A percentile compares a stretch with the other conserved stretches of the same genome.
Conservation (phyloP, 2,797 vertebrate genomes). For the Monodelphis domestica region DNA sequence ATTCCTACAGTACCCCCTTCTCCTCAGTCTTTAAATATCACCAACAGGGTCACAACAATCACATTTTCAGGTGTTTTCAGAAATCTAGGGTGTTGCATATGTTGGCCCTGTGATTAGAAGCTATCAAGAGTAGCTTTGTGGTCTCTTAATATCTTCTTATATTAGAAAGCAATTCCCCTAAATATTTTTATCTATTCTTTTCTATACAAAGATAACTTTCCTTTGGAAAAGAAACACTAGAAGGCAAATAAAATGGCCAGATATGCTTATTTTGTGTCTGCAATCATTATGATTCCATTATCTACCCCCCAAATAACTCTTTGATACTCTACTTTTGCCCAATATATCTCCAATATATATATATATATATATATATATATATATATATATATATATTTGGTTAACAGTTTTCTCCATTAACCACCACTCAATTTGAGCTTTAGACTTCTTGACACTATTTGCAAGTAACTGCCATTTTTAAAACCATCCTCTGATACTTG, state of each 20-base stretch:
- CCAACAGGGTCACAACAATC: neutral
- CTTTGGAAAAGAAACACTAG: neutral
- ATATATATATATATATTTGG: neutral
- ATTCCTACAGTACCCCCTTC: neutral
- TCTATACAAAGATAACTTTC: neutral
- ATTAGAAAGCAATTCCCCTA: neutral
- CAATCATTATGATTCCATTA: neutral
- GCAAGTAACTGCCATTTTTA: neutral
- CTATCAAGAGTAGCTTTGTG: neutral
- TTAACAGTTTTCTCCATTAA: neutral
- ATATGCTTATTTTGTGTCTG: neutral
- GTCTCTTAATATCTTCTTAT: no score
- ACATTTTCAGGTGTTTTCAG: neutral
- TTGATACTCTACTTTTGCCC: neutral
- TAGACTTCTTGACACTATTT: neutral
- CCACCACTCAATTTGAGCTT: neutral
- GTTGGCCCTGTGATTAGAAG: neutral
- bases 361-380: no score
- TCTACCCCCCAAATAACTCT: neutral
- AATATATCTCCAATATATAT: neutral
- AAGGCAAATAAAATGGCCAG: neutral
- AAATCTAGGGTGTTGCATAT: neutral
- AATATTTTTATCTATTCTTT: neutral
- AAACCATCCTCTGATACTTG: neutral
- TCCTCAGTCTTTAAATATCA: neutral